Evolutionary conservation across 2,888 invertebrate genomes (phyloP).

Genomic region (Tenthredo mesomela): DNA sequence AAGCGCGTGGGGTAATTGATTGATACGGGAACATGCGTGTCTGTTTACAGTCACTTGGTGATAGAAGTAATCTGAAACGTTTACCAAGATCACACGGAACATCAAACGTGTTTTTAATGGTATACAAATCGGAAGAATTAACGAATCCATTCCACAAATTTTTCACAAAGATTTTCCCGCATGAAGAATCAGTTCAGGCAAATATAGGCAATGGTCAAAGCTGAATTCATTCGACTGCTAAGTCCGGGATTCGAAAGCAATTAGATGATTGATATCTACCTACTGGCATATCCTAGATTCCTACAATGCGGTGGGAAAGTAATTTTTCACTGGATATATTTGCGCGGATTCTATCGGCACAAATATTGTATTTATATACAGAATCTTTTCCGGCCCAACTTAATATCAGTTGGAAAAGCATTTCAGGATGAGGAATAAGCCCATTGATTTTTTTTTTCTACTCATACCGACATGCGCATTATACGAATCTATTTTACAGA

Average conservation of each 20-base stretch:
- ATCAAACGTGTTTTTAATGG: not conserved
- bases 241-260: not conserved
- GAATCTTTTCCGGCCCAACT: not conserved
- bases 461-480: not conserved
- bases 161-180: not conserved
- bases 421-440: not conserved
- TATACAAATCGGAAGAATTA: not conserved
- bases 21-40: constrained; percentile 18
- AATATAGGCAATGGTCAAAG: not conserved
- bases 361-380: not conserved
- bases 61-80: constrained; percentile 40
- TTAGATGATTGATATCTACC: not conserved
- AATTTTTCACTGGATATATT: not conserved
- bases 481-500: not conserved
- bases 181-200: not conserved
- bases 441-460: not conserved
- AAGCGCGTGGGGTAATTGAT: constrained; percentile 33
- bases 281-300: not conserved
- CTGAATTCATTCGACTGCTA: not conserved
- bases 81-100: constrained; percentile 37
- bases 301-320: not conserved
- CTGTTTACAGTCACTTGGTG: constrained; percentile 31
- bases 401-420: not conserved
- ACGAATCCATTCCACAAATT: not conserved
- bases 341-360: not conserved